Percentiles rank a stretch among this genome's conserved stretches.
Evolutionary conservation across 2,797 vertebrate genomes (phyloP).

Genomic region (Sylvilagus floridanus): DNA sequence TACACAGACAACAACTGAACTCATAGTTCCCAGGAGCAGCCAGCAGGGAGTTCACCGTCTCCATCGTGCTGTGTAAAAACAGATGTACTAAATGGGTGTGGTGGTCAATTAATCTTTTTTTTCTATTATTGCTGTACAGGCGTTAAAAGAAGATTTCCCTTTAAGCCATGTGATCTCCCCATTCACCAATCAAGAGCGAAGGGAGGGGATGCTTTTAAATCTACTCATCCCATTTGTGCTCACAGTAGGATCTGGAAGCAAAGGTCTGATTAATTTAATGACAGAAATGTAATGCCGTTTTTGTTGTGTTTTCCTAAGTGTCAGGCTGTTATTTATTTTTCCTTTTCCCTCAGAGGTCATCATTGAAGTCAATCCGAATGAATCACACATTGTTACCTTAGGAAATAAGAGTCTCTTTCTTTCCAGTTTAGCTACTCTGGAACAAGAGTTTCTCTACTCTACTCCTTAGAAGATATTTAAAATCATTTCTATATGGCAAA

Average conservation of each 20-base stretch:
- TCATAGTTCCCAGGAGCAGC: slow-evolving; percentile 78
- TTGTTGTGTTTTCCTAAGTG: slow-evolving; percentile 69
- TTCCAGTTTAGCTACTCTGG: slow-evolving; percentile 58
- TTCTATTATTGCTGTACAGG: slow-evolving; percentile 90
- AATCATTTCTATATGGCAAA: slow-evolving; percentile 52
- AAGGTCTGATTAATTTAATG: slow-evolving; percentile 94
- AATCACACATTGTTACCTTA: slow-evolving; percentile 56
- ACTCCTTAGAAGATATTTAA: slow-evolving; percentile 58
- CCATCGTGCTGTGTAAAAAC: slow-evolving; percentile 75
- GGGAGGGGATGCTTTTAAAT: slow-evolving; percentile 99
- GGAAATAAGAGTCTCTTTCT: slow-evolving; percentile 78
- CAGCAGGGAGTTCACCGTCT: slow-evolving; percentile 60
- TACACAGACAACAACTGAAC: slow-evolving; percentile 53
- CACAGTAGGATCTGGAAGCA: slow-evolving; percentile 99
- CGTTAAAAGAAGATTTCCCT: slow-evolving; percentile 99
- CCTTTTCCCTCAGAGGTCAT: slow-evolving; percentile 74
- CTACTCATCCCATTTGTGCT: slow-evolving; percentile 99
- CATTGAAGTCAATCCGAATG: slow-evolving; percentile 66
- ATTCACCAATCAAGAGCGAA: slow-evolving; percentile 99
- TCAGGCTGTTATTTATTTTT: slow-evolving; percentile 49
- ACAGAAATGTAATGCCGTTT: slow-evolving; percentile 75
- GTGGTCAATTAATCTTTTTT: slow-evolving; percentile 83
- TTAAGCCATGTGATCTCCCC: slow-evolving; percentile 99
- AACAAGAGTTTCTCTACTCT: slow-evolving; percentile 61
- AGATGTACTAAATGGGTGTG: not conserved